Evolutionary conservation across 2,888 invertebrate species (phyloP), one percentile per base, ranked within the genome.

Genomic region (Aelia acuminata): DNA sequence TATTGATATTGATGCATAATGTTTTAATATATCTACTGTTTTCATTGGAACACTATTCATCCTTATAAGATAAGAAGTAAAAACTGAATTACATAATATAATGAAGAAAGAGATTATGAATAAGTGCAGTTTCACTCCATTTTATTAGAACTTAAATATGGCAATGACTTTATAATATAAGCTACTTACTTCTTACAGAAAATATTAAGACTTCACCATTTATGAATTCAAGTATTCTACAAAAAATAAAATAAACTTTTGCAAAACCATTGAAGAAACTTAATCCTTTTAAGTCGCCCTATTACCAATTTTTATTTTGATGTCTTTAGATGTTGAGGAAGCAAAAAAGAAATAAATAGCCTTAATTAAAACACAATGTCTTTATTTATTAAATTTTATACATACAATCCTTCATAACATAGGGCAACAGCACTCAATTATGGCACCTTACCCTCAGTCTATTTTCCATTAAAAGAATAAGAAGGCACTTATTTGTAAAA

Each of bases 391-490:
- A 57, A 53, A 85, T 53, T 43, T 85, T 53, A 53, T 53, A 85
- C 53, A 85, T 85, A 85, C 53, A 85, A 85, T 85, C 85, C 85
- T 85, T 85, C 35, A 57, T 85, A 85, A 85, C 57, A 85, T 80
- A 43, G 85, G 85, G 85, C 50, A 85, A 85, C 57, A 49, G 57
- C 85, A 85, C 85, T 57, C 31, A 85, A 53, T 2, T 85, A 85
- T 85, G 85, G 85, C 85, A 85, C 85, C 53, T 57, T 85, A 85
- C 85, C 85, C 85, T 85, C 85, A 85, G 85, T 85, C 85, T 85
- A 85, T 85, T 85, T 57, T 85, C 85, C 85, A 85, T 22, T 85
- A 85, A 84, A 85, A 85, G 35, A 53, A 85, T 85, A 57, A 85
- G 50, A 85, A 85, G 85, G 85, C 85, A 85, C 85, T 85, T 57